These are phyloP conservation scores for Sesamia nonagrioides DNA, from an alignment of 1,140 invertebrate genomes.

Conservation along the genomic window DNA sequence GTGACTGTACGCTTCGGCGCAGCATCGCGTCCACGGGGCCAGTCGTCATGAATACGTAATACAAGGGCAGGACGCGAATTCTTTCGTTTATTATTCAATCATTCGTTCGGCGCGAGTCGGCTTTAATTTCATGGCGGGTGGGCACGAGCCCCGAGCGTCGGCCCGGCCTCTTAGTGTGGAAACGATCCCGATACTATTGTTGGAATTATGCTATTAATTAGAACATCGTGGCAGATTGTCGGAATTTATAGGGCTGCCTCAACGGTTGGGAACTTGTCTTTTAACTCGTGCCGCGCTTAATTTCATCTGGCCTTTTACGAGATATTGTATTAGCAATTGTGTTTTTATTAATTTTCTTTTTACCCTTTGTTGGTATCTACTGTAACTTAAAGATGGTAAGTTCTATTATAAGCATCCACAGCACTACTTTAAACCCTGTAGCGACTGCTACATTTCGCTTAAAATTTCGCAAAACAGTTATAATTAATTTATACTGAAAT, in stretches of 20 bases:
- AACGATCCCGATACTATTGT: slow-evolving; percentile 58
- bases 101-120: slow-evolving; percentile 86
- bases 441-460: not conserved
- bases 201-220: slow-evolving; percentile 60
- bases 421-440: not conserved
- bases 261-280: slow-evolving; percentile 47
- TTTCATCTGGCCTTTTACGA: slow-evolving; percentile 41
- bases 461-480: slow-evolving; percentile 2
- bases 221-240: slow-evolving; percentile 58
- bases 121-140: slow-evolving; percentile 87
- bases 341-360: not conserved
- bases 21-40: slow-evolving; percentile 71
- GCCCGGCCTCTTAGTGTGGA: slow-evolving; percentile 71
- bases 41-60: slow-evolving; percentile 87
- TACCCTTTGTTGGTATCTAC: not conserved
- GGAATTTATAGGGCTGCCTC: slow-evolving; percentile 52
- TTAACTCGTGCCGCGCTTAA: slow-evolving; percentile 50
- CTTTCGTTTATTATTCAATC: slow-evolving; percentile 88
- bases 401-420: not conserved
- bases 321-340: slow-evolving; percentile 25
- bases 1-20: slow-evolving; percentile 42
- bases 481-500: slow-evolving; percentile 6
- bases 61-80: slow-evolving; percentile 86
- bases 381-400: not conserved
- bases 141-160: slow-evolving; percentile 79